These are phyloP conservation scores for Promerops cafer DNA, from an alignment of 2,113 vertebrate genomes.

Conservation along the genomic window DNA sequence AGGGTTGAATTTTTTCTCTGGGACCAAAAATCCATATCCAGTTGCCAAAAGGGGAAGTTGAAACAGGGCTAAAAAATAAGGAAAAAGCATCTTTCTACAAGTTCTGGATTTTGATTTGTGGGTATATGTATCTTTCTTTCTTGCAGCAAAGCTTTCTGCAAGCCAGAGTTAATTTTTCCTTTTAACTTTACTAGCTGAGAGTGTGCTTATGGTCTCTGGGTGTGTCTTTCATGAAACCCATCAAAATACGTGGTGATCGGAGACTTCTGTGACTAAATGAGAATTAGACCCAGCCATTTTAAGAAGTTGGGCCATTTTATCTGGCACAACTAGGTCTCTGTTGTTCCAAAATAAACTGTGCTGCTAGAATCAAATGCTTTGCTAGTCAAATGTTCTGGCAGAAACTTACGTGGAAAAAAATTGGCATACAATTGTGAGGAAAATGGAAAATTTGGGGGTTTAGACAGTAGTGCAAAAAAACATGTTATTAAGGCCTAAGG, in stretches of 20 bases:
- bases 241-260: background rate
- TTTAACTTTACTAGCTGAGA: background rate
- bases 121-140: background rate
- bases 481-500: background rate
- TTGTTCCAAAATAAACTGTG: slow-evolving; percentile 13
- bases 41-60: background rate
- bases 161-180: background rate
- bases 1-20: background rate
- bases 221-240: background rate
- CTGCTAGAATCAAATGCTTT: background rate
- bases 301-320: background rate
- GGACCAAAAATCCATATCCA: background rate
- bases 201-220: background rate
- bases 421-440: background rate
- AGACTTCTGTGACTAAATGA: background rate
- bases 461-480: background rate
- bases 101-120: background rate
- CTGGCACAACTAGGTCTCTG: background rate
- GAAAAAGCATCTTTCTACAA: background rate
- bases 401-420: background rate
- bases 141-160: background rate
- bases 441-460: background rate
- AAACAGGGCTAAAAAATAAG: background rate
- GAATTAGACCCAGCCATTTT: background rate
- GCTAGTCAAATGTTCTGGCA: background rate